A percentile compares a stretch with the other conserved stretches of the same genome.
phyloP scores from a whole-genome alignment of 1,140 invertebrate genomes.

The Oedothorax gibbosus region DNA sequence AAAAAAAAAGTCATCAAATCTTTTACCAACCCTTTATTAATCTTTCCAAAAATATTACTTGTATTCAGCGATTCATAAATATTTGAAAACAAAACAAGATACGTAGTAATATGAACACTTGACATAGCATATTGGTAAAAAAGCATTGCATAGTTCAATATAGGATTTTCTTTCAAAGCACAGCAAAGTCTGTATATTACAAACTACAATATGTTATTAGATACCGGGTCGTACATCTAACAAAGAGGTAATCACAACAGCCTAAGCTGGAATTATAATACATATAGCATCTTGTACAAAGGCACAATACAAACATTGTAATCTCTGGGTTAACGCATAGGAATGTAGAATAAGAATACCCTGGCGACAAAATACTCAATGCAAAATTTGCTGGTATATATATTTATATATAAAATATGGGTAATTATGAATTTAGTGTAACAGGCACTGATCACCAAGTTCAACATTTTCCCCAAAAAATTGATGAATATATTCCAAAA shows the following conservation, averaged over 20 bases:
- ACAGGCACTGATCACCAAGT: too few species aligned
- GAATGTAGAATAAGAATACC: constrained; percentile 49
- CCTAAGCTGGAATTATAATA: constrained; percentile 5
- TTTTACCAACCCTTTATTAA: constrained; percentile 28
- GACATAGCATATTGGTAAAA: neutral
- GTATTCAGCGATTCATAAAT: constrained; percentile 24
- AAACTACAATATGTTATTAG: neutral
- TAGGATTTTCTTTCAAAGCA: neutral
- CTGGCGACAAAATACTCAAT: constrained; percentile 21
- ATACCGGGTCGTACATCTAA: neutral
- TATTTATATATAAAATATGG: constrained; percentile 37
- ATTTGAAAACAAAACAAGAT: constrained; percentile 28
- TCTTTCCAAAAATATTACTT: constrained; percentile 4
- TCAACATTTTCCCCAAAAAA: too few species aligned
- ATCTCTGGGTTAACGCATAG: constrained; percentile 25
- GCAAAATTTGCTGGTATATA: constrained; percentile 43
- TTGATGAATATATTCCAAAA: too few species aligned
- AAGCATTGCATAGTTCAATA: neutral
- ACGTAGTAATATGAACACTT: neutral
- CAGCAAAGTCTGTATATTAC: neutral
- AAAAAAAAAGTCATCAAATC: neutral
- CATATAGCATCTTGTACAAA: constrained; percentile 21
- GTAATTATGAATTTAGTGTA: too few species aligned
- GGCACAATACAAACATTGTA: constrained; percentile 6
- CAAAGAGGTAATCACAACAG: neutral